phyloP scores from a whole-genome alignment of 2,113 vertebrate genomes.

The Neogale vison region DNA sequence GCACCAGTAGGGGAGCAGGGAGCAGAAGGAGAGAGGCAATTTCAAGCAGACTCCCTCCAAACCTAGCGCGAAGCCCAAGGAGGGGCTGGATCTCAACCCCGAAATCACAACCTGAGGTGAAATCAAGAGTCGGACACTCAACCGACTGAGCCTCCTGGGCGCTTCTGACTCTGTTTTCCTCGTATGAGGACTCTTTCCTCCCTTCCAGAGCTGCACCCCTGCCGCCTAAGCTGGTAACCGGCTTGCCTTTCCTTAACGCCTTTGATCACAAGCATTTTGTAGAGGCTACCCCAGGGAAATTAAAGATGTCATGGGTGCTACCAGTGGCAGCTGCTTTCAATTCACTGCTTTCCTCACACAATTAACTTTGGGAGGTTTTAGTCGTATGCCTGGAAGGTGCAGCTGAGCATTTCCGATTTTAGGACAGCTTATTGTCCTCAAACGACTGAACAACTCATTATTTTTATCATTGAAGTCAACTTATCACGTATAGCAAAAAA shows the following conservation, averaged over 20 bases:
- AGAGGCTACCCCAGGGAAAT: background rate
- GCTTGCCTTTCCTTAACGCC: background rate
- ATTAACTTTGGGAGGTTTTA: background rate
- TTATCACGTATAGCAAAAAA: background rate
- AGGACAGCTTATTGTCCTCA: background rate
- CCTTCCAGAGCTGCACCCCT: background rate
- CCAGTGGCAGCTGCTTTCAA: background rate
- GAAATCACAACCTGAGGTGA: background rate
- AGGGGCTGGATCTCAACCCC: background rate
- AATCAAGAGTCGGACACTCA: background rate
- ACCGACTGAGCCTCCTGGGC: background rate
- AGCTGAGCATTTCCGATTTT: background rate
- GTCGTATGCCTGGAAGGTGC: background rate
- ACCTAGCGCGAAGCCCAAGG: rapidly evolving
- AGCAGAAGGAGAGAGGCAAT: background rate
- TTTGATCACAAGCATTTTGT: background rate
- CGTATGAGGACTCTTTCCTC: background rate
- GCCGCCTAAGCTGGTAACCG: background rate
- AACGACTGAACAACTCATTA: background rate
- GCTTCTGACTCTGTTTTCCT: background rate
- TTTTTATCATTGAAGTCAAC: background rate
- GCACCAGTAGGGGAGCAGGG: background rate
- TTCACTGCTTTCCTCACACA: background rate
- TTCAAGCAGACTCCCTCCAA: background rate
- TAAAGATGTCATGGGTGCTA: background rate